Evolutionary conservation across 2,113 vertebrate species (phyloP), one percentile per base, ranked within the genome.

Genomic region (Oceanites oceanicus): DNA sequence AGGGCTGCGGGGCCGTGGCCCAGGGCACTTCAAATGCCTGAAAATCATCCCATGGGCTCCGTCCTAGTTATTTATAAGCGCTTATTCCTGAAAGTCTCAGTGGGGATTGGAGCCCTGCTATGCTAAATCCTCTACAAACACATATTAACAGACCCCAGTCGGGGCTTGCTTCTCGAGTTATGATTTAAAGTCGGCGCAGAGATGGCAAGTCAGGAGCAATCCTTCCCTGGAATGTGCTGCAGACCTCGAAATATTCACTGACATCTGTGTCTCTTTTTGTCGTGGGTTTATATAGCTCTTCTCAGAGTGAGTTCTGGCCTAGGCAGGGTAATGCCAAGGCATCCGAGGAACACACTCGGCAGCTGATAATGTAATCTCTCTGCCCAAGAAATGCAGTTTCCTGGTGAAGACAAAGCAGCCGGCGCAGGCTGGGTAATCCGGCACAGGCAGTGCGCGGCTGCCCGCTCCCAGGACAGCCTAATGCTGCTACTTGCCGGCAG

Each of bases 91-190:
- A 79, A 88, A 45, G 47, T 56, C 83, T 74, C 75, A 8, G 66
- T 8, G 59, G 65, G 89, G 42, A 44, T 70, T 77, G 89, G 61
- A 83, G 61, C 65, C 84, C 89, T 95, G 93, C 83, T 94, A 30
- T 40, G 78, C 74, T 72, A 88, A 94, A 90, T 88, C 88, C 86
- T 82, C 32, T 26, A 58, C 91, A 94, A 88, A 83, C 74, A 55
- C 79, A 40, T 6, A 68, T 44, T 83, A 80, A 55, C 80, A 94
- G 68, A 44, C 42, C 77, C 65, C 80, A 84, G 83, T 23, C 32
- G 0, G 32, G 55, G 73, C 61, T 88, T 6, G 36, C 89, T 84
- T 62, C 94, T 92, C 42, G 27, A 63, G 50, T 42, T 44, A 52
- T 47, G 68, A 77, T 92, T 94, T 86, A 66, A 86, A 91, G 79